Base-by-base conservation (phyloP, 2,797 vertebrate genomes). In the Cheracebus regulus region DNA sequence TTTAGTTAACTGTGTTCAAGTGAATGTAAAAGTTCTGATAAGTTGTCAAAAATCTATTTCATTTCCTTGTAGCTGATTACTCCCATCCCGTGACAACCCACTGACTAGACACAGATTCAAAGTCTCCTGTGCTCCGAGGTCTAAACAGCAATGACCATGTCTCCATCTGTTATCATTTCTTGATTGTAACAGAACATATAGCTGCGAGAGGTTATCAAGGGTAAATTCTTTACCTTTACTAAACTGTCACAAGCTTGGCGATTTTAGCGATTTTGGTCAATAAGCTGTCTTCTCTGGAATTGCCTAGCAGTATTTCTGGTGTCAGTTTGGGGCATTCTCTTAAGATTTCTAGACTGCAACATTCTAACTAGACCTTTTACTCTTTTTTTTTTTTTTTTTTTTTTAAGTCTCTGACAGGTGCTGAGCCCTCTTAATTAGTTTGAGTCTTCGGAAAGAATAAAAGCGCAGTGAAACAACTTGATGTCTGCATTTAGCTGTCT, bases 231-330 rank as follows among this genome's bases (percentile, higher is more conserved):
- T 75, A 88, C 72, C 72, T 97, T 87, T 84, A 39, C 83, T 82
- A 86, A 95, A 76, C 64, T 94, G 72, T 92, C 88, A 67, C 57
- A 85, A 75, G 84, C 72, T 78, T 94, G 55, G 39, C 0, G 26
- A 94, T 85, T 76, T 90, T 64, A 94, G 73, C 9, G 3, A 84
- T 73, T 95, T 87, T 76, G 85, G 30, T 95, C 95, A 97, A 90
- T 90, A 90, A 57, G 7, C n/a, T 64, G 14, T 88, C 64, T 94
- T 96, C 58, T 85, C 50, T 83, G 76, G 44, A 88, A 73, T 81
- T 85, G n/a, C 46, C 93, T 36, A 76, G 75, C 48, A 72, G 36
- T 92, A 61, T 96, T 93, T 97, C 72, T 92, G 28, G 57, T 97
- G 81, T 95, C 95, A 92, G 28, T 87, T 36, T 64, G 57, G 73